A percentile compares a stretch with the other conserved stretches of the same genome.
These are phyloP conservation scores for Chelonia mydas DNA, from an alignment of 2,797 vertebrate species.

Conservation along the genomic window DNA sequence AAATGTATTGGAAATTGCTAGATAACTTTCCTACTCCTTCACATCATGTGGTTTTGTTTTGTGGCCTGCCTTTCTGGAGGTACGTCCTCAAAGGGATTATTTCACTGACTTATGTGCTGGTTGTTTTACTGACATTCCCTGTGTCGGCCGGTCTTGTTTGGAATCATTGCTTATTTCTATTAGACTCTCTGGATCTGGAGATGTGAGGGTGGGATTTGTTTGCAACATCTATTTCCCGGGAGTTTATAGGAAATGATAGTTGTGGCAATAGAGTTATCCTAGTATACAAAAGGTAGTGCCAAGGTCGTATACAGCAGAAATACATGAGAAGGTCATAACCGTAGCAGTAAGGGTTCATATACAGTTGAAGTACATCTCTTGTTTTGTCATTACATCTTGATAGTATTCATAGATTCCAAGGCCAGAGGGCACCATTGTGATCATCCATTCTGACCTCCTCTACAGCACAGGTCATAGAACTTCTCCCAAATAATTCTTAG, in stretches of 20 bases:
- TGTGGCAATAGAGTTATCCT: background rate
- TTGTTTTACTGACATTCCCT: background rate
- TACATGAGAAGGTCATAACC: too few relatives aligned
- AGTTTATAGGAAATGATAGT: background rate
- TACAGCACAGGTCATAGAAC: background rate
- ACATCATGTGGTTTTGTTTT: constrained; percentile 29
- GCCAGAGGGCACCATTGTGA: background rate
- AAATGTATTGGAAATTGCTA: background rate
- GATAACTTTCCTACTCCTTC: background rate
- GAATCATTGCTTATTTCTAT: background rate
- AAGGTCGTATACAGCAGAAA: accelerated
- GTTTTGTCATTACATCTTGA: too few relatives aligned
- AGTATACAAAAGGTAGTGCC: background rate
- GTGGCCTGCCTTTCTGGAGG: background rate
- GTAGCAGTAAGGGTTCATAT: accelerated
- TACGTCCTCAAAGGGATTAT: constrained; percentile 18
- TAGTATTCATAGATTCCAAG: too few relatives aligned
- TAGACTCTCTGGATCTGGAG: background rate
- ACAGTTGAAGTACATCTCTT: accelerated
- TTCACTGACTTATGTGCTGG: background rate
- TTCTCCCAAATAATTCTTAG: background rate
- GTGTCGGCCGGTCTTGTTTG: background rate
- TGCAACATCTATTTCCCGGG: background rate
- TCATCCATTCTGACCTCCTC: background rate
- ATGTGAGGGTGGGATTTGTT: background rate